These are phyloP conservation scores for Allophyes oxyacanthae DNA, from an alignment of 2,888 invertebrate genomes.

Conservation along the genomic window DNA sequence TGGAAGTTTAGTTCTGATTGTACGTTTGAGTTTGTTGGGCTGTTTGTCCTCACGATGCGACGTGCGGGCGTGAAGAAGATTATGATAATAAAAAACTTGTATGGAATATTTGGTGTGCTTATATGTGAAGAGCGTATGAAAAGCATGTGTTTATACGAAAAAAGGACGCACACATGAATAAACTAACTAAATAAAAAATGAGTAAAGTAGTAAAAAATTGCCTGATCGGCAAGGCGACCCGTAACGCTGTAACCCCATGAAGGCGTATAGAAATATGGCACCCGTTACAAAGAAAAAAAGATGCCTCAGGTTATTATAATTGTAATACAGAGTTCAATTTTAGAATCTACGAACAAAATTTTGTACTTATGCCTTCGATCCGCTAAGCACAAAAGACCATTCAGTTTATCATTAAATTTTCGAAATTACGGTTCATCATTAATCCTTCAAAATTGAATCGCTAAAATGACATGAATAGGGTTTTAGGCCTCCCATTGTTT, in stretches of 20 bases:
- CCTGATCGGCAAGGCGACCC: no score
- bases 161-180: no score
- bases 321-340: no score
- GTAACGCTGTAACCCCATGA: no score
- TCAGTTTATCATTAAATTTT: conserved; percentile 33
- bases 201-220: no score
- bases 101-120: neutral
- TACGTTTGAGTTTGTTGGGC: conserved; percentile 37
- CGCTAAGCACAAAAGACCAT: conserved; percentile 25
- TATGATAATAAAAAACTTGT: conserved; percentile 3
- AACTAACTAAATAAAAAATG: no score
- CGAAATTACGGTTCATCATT: conserved; percentile 44
- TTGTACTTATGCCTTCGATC: no score
- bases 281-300: no score
- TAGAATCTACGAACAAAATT: no score
- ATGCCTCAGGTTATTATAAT: no score
- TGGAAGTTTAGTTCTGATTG: conserved; percentile 31
- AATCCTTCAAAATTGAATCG: conserved; percentile 46
- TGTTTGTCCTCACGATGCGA: conserved; percentile 35
- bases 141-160: no score
- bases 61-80: conserved; percentile 7
- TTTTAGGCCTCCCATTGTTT: conserved; percentile 44
- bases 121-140: neutral
- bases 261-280: no score
- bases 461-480: conserved; percentile 42